Evolutionary conservation across 1,140 invertebrate genomes (phyloP), one percentile per base, ranked within the genome.

Genomic region (Metopolophium dirhodum): DNA sequence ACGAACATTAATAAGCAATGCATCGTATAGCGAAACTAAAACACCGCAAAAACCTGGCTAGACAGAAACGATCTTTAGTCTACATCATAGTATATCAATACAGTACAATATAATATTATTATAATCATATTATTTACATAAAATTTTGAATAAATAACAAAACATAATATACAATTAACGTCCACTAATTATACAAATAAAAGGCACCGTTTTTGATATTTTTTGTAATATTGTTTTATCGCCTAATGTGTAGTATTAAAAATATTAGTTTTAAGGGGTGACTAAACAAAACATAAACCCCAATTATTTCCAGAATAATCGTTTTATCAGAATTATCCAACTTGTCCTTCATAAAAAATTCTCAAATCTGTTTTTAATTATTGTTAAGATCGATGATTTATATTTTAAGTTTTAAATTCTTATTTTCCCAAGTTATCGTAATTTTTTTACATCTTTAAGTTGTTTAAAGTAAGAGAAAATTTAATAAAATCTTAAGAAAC

Each of bases 371-470:
- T 88, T 51, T 88, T 88, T 88, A 88, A 90, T 41, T 41, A 35
- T 41, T 57, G 23, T 90, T 26, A 41, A 61, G 30, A 57, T 30
- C 88, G 18, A 37, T 61, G 54, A 61, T 90, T 90, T 90, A 90
- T 57, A 26, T 61, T 90, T 90, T 37, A 90, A 90, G 88, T 61
- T 90, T 90, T 35, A 26, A 61, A 61, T 30, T 41, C 35, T 41
- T 8, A 41, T 90, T 82, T 35, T 47, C 20, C 22, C 54, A 20
- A 23, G 37, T 61, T 68, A 90, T 61, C 18, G 30, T 82, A 77
- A 45, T 91, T 91, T 77, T 91, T 91, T 82, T 82, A 77, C 26
- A 49, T 91, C 68, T 54, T 22, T n/a, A 30, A 61, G 89, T 90
- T 90, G 14, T 91, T 37, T 35, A 49, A 41, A 35, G 18, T 77